Conservation (phyloP, 2,888 invertebrate genomes). For the Sminthurinus aureus region DNA sequence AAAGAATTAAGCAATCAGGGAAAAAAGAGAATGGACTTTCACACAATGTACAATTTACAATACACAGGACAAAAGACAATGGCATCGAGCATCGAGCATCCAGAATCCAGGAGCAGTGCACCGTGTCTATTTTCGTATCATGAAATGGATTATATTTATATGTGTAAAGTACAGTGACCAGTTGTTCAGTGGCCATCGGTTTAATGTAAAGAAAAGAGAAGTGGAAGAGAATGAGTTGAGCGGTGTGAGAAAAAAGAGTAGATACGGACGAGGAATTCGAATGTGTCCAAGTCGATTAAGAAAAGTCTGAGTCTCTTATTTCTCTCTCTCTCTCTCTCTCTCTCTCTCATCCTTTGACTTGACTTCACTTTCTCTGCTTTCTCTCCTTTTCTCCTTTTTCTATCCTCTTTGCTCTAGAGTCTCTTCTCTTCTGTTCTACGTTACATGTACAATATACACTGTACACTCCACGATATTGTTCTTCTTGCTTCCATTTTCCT, state of each 20-base stretch:
- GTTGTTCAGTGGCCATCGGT: too few relatives aligned
- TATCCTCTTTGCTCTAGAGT: background rate
- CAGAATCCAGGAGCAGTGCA: too few relatives aligned
- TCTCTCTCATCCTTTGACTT: conserved; percentile 1
- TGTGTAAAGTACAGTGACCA: too few relatives aligned
- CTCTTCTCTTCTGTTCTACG: background rate
- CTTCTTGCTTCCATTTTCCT: too few relatives aligned
- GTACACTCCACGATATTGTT: too few relatives aligned
- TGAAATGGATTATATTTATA: too few relatives aligned
- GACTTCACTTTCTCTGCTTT: background rate
- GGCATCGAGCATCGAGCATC: too few relatives aligned
- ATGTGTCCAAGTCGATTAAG: conserved; percentile 1
- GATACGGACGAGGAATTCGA: background rate
- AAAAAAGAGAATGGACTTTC: background rate
- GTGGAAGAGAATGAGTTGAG: background rate
- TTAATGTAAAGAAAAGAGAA: background rate
- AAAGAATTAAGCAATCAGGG: background rate
- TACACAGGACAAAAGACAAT: too few relatives aligned
- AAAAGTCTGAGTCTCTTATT: background rate
- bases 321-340: conserved; percentile 4
- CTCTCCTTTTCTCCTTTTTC: background rate
- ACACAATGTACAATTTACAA: too few relatives aligned
- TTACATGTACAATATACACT: background rate
- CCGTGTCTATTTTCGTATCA: too few relatives aligned
- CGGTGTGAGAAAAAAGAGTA: background rate